Evolutionary conservation across 2,888 invertebrate genomes (phyloP).

Genomic region (Lysandra coridon): DNA sequence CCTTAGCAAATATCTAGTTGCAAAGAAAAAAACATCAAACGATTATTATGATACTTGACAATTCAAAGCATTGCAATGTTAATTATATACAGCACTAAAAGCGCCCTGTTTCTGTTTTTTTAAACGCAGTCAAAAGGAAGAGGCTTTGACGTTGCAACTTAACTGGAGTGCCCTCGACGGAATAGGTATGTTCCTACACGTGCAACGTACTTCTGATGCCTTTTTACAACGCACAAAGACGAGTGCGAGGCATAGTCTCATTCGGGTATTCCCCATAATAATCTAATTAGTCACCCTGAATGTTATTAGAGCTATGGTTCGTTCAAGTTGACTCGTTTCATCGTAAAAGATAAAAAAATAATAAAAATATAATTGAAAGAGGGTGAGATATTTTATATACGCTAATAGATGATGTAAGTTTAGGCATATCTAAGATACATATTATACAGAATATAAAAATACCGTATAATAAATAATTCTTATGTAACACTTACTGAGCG

Average conservation of each 20-base stretch:
- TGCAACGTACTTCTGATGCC: conserved; percentile 48
- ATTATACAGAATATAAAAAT: too few relatives aligned
- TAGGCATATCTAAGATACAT: too few relatives aligned
- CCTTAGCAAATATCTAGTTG: conserved; percentile 41
- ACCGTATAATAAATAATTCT: too few relatives aligned
- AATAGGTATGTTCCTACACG: conserved; percentile 54
- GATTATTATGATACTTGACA: conserved; percentile 59
- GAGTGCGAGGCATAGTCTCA: conserved; percentile 28
- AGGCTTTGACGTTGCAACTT: conserved; percentile 70
- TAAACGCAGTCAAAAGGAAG: conserved; percentile 74
- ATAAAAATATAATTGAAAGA: too few relatives aligned
- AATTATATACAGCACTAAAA: conserved; percentile 63
- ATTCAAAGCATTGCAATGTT: conserved; percentile 68
- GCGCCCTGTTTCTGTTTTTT: conserved; percentile 50
- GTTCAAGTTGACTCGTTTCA: neutral
- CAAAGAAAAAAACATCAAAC: conserved; percentile 53
- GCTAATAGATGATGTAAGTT: too few relatives aligned
- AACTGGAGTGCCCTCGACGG: conserved; percentile 55
- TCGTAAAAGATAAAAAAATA: neutral
- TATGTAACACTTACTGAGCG: too few relatives aligned
- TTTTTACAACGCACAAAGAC: conserved; percentile 42
- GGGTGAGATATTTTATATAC: too few relatives aligned
- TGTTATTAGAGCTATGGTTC: neutral
- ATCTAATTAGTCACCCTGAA: conserved; percentile 23
- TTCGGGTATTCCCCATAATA: conserved; percentile 30